A percentile compares a stretch with the other conserved stretches of the same genome.
These are phyloP conservation scores for Volucella zonaria DNA, from an alignment of 2,888 invertebrate species.

Conservation along the genomic window DNA sequence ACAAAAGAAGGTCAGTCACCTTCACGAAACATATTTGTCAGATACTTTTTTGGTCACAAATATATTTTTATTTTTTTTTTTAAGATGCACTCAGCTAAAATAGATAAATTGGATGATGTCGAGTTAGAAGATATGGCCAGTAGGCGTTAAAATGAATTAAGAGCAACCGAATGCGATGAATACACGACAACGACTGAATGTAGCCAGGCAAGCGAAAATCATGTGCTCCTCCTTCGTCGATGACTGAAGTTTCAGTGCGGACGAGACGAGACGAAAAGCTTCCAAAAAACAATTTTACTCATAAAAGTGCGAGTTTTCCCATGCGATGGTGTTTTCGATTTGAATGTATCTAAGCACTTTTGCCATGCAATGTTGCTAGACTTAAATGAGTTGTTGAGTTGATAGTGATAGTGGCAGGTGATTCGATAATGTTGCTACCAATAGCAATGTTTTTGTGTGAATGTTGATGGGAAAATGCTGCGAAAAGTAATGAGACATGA, in stretches of 20 bases:
- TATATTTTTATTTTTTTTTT: slow-evolving; percentile 3
- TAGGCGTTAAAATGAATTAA: slow-evolving; percentile 40
- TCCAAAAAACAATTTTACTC: slow-evolving; percentile 36
- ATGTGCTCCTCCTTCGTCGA: slow-evolving; percentile 66
- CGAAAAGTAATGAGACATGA: too few relatives aligned
- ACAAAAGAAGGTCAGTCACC: slow-evolving; percentile 30
- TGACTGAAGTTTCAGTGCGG: slow-evolving; percentile 41
- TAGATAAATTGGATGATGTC: background rate
- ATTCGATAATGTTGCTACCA: too few relatives aligned
- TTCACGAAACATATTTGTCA: slow-evolving; percentile 10
- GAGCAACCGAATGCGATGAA: slow-evolving; percentile 66
- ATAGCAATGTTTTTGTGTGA: too few relatives aligned
- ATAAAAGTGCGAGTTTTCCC: slow-evolving; percentile 71
- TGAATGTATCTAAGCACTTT: slow-evolving; percentile 49
- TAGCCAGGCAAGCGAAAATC: slow-evolving; percentile 63
- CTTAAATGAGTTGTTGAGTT: background rate
- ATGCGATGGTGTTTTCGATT: slow-evolving; percentile 55
- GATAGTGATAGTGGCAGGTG: too few relatives aligned
- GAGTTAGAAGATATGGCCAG: background rate
- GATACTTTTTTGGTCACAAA: background rate
- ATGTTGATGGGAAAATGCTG: too few relatives aligned
- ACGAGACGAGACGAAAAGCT: slow-evolving; percentile 66
- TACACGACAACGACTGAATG: slow-evolving; percentile 67
- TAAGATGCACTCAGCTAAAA: background rate
- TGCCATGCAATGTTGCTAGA: slow-evolving; percentile 23